These are phyloP conservation scores for Silurus glanis DNA, from an alignment of 2,113 vertebrate species.

Conservation along the genomic window DNA sequence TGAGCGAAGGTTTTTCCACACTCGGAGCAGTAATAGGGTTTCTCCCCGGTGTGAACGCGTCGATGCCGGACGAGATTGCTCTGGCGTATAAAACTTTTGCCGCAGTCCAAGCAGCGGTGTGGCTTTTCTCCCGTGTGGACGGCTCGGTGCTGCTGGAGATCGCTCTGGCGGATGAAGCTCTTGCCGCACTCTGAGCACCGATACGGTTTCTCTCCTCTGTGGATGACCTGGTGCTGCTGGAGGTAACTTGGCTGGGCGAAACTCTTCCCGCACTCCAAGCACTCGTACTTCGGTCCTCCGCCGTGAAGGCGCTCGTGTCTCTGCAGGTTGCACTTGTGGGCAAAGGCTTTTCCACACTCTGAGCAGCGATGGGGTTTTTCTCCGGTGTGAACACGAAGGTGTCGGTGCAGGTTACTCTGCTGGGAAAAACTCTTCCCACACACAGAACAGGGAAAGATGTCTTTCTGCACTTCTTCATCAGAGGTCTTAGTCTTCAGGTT, in stretches of 20 bases:
- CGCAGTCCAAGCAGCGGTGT: background rate
- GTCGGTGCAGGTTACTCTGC: background rate
- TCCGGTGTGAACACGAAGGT: background rate
- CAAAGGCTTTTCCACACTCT: background rate
- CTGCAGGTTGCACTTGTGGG: background rate
- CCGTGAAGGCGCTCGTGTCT: background rate
- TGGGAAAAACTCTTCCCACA: constrained; percentile 9
- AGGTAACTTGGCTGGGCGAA: background rate
- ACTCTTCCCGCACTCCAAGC: background rate
- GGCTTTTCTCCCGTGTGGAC: constrained; percentile 8
- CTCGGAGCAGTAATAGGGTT: background rate
- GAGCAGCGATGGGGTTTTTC: background rate
- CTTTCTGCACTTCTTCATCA: background rate
- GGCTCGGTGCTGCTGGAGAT: background rate
- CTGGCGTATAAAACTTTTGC: background rate
- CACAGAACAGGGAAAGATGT: background rate
- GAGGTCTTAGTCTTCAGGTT: background rate
- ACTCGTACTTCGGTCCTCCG: background rate
- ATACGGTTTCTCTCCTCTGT: background rate
- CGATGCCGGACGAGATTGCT: background rate
- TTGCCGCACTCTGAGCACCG: background rate
- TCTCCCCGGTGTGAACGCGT: background rate
- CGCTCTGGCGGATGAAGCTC: background rate
- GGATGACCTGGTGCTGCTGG: background rate
- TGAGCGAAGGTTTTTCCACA: background rate